A percentile compares a stretch with the other conserved stretches of the same genome.
Conservation (phyloP, 2,888 invertebrate genomes). For the Sussaba pulchella region DNA sequence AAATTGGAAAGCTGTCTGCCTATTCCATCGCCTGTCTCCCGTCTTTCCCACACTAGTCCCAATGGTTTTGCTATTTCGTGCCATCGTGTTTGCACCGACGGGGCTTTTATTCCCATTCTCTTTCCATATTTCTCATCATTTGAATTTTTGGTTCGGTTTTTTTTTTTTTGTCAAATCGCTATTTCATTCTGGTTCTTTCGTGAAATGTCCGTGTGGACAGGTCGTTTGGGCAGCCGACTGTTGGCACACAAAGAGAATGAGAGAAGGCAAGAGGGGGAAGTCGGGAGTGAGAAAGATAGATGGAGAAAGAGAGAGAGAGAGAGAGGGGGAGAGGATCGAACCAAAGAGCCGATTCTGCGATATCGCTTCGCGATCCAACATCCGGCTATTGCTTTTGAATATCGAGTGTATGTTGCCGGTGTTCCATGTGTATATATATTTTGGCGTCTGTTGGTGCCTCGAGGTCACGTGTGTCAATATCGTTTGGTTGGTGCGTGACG, state of each 20-base stretch:
- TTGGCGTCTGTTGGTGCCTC: constrained; percentile 21
- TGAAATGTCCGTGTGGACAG: constrained; percentile 29
- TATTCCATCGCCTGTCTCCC: constrained; percentile 47
- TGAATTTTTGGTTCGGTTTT: background rate
- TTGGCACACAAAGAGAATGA: constrained; percentile 35
- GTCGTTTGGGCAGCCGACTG: constrained; percentile 19
- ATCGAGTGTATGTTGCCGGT: constrained; percentile 38
- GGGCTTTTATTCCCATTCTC: constrained; percentile 17
- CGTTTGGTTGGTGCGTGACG: constrained; percentile 50
- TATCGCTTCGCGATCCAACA: constrained; percentile 51
- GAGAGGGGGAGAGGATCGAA: constrained; percentile 6
- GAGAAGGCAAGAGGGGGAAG: constrained; percentile 4
- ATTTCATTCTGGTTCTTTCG: constrained; percentile 29
- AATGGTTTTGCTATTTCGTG: constrained; percentile 34
- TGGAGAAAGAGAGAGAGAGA: constrained; percentile 44
- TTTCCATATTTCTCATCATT: constrained; percentile 47
- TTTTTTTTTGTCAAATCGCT: constrained; percentile 10
- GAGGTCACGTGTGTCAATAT: constrained; percentile 54
- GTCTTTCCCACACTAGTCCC: constrained; percentile 48
- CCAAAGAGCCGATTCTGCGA: constrained; percentile 32
- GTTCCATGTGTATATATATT: background rate
- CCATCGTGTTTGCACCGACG: constrained; percentile 28
- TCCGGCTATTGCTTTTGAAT: constrained; percentile 67
- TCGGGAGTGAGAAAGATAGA: constrained; percentile 11
- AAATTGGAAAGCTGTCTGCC: constrained; percentile 74